phyloP scores from a whole-genome alignment of 2,113 vertebrate genomes.

The Notiomystis cincta region DNA sequence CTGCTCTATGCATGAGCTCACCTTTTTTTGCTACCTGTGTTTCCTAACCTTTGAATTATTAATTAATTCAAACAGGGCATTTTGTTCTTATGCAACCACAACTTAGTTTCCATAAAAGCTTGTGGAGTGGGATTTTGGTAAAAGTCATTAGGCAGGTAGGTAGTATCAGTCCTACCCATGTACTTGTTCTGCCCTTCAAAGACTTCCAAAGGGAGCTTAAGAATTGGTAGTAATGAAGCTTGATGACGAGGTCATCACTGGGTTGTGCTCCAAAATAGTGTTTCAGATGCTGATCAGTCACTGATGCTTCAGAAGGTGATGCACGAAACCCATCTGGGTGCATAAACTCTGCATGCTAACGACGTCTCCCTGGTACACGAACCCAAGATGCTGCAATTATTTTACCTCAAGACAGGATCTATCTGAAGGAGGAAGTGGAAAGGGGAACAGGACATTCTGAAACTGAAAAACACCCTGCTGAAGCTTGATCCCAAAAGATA shows the following conservation, averaged over 20 bases:
- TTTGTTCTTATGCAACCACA: not conserved
- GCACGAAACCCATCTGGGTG: not conserved
- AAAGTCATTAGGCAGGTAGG: not conserved
- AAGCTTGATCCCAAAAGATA: not conserved
- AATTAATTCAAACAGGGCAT: not conserved
- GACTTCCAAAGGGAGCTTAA: not conserved
- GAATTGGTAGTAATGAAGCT: not conserved
- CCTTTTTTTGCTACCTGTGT: not conserved
- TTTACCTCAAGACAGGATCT: not conserved
- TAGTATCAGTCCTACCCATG: accelerated
- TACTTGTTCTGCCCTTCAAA: not conserved
- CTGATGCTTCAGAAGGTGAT: not conserved
- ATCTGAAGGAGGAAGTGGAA: not conserved
- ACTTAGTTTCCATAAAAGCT: not conserved
- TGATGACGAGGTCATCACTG: not conserved
- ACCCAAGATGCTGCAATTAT: not conserved
- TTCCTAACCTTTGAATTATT: not conserved
- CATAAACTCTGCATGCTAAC: not conserved
- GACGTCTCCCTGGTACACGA: not conserved
- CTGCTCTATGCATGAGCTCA: accelerated
- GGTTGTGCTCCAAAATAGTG: not conserved
- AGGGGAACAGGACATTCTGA: not conserved
- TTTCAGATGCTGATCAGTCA: not conserved
- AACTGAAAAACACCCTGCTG: not conserved
- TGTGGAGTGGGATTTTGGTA: not conserved